phyloP scores from a whole-genome alignment of 2,113 vertebrate genomes.

The Mustela lutreola region DNA sequence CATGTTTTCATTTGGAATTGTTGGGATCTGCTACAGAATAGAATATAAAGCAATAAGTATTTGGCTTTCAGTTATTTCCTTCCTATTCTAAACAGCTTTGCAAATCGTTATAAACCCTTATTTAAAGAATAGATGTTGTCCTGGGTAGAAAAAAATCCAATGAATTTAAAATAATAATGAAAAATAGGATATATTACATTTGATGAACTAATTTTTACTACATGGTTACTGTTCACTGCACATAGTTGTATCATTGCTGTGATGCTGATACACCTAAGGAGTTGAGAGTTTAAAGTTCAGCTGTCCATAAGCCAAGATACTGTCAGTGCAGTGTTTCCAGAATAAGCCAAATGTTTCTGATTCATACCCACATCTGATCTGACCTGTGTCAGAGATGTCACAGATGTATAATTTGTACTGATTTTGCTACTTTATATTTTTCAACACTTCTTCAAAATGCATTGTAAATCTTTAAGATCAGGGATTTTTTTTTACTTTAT shows the following conservation, averaged over 20 bases:
- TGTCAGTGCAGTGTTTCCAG: neutral
- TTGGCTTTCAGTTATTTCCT: neutral
- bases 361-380: neutral
- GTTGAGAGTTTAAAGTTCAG: neutral
- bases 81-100: neutral
- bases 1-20: slow-evolving; percentile 8
- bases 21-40: neutral
- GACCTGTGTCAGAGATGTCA: neutral
- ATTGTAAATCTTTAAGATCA: neutral
- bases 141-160: neutral
- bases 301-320: neutral
- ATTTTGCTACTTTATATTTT: slow-evolving; percentile 8
- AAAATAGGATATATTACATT: slow-evolving; percentile 8
- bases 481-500: neutral
- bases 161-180: slow-evolving; percentile 40
- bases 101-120: neutral
- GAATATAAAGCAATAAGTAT: neutral
- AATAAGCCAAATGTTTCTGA: slow-evolving; percentile 24
- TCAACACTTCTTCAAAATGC: neutral
- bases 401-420: neutral
- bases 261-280: neutral
- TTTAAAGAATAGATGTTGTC: neutral
- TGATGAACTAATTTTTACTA: slow-evolving; percentile 6
- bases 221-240: neutral
- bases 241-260: neutral